Evolutionary conservation across 2,888 invertebrate genomes (phyloP).

Genomic region (Pyrgus malvae): DNA sequence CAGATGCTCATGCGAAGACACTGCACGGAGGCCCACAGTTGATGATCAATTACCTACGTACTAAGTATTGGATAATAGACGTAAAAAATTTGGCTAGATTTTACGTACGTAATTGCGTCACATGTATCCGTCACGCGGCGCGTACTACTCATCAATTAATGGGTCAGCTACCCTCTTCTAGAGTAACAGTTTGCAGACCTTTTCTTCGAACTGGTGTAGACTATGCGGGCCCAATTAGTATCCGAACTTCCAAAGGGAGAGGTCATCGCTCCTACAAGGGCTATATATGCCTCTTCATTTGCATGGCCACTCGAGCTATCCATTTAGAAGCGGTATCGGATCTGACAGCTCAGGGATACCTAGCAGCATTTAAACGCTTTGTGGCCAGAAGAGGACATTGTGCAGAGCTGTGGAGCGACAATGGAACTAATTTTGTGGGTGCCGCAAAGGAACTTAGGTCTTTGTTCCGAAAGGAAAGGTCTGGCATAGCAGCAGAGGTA

Average conservation of each 20-base stretch:
- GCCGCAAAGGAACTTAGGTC: constrained; percentile 26
- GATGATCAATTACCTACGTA: constrained; percentile 21
- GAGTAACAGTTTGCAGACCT: constrained; percentile 20
- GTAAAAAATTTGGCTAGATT: neutral
- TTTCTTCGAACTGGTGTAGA: constrained; percentile 26
- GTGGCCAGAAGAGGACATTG: constrained; percentile 33
- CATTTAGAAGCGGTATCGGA: constrained; percentile 31
- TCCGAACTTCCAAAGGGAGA: constrained; percentile 23
- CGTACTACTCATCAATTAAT: constrained; percentile 29
- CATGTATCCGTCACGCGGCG: neutral
- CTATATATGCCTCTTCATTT: constrained; percentile 11
- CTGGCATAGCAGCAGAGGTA: neutral
- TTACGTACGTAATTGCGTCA: constrained; percentile 8
- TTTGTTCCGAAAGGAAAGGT: constrained; percentile 4
- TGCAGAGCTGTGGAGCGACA: constrained; percentile 35
- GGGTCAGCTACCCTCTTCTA: constrained; percentile 29
- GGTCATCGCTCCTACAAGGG: constrained; percentile 13
- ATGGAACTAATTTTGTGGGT: constrained; percentile 35
- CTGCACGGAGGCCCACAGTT: constrained; percentile 32
- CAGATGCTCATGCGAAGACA: constrained; percentile 32
- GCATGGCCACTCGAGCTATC: constrained; percentile 29
- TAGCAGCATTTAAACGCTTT: constrained; percentile 34
- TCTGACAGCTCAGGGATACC: constrained; percentile 27
- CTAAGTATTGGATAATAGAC: constrained; percentile 8
- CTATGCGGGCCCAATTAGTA: constrained; percentile 29